These are phyloP conservation scores for Eufriesea mexicana DNA, from an alignment of 1,140 invertebrate species.

Conservation along the genomic window DNA sequence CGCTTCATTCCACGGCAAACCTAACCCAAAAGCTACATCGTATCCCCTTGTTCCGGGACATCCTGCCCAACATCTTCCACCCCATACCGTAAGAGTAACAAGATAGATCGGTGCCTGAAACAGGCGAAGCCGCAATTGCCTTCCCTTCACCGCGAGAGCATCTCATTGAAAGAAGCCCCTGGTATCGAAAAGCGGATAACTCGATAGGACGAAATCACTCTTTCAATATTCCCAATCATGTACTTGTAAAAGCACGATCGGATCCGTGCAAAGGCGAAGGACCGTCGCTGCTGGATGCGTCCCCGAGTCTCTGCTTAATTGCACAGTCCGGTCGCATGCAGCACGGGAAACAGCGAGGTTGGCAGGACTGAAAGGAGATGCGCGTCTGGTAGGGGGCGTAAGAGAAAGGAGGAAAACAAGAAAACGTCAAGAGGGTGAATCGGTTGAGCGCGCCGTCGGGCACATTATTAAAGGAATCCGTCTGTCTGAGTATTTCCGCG, in stretches of 20 bases:
- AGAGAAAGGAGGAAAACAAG: slow-evolving; percentile 27
- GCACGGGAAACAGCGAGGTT: slow-evolving; percentile 1
- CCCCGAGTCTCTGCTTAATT: slow-evolving; percentile 13
- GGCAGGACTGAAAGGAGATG: slow-evolving; percentile 11
- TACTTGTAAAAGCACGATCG: background rate
- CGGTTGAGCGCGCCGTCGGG: slow-evolving; percentile 64
- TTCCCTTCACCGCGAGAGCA: no score
- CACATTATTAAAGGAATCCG: slow-evolving; percentile 75
- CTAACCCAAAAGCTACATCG: no score
- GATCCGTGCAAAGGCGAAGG: background rate
- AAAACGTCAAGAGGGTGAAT: slow-evolving; percentile 58
- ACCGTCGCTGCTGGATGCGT: background rate
- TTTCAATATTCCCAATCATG: slow-evolving; percentile 7
- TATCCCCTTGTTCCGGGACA: no score
- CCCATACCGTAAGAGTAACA: background rate
- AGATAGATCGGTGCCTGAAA: background rate
- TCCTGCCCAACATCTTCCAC: no score
- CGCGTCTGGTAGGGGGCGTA: background rate
- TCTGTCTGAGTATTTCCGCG: slow-evolving; percentile 75
- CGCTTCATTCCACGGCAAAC: no score
- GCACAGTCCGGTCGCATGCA: slow-evolving; percentile 34
- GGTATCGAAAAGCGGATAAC: slow-evolving; percentile 1
- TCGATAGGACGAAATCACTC: background rate
- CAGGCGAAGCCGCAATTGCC: background rate
- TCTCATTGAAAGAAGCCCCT: background rate